Base-by-base conservation (phyloP, 2,888 invertebrate species). In the Panzeria rudis region DNA sequence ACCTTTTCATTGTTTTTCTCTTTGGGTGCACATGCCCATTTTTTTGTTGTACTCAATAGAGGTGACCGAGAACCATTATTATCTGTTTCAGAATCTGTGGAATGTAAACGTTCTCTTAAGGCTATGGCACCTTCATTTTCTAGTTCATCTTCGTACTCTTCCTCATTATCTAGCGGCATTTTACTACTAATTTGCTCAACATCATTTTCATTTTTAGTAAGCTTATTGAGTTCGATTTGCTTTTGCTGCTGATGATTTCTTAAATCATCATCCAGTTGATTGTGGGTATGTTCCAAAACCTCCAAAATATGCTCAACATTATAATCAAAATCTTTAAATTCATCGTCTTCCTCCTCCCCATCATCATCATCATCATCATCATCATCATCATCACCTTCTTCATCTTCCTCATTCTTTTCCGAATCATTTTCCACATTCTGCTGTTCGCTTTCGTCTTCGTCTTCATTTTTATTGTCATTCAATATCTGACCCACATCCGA, bases 61-160 rank as follows among this genome's bases (percentile, higher is more conserved):
- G 96, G 96, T 1, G 96, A 96, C 44, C 95, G 93, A 2, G 95
- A 95, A 0, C 95, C 95, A 88, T 95, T 95, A 89, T 95, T 95
- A 89, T 95, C 95, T 9, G 95, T 95, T 90, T 96, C 96, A 2
- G 94, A 94, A 87, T 94, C 94, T 29, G 95, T 95, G 91, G 90
- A 91, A 84, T 90, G 90, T 69, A 89, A 87, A 23, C 89, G 89
- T 17, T 89, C 88, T 76, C 90, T 87, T 87, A 75, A 87, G 87
- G 59, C 86, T 50, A 79, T 29, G n/a, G 73, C 82, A 15, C 79
- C 80, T 47, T 71, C 73, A 13, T 77, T 79, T 23, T 86, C 83
- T 41, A 81, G 35, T 9, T 84, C 86, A 25, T 86, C 86, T 13
- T 86, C 86, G 8, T 75, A 72, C 9, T 82, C 72, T 2, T 69